Evolutionary conservation across 2,888 invertebrate genomes (phyloP).

Genomic region (Parnassius smintheus): DNA sequence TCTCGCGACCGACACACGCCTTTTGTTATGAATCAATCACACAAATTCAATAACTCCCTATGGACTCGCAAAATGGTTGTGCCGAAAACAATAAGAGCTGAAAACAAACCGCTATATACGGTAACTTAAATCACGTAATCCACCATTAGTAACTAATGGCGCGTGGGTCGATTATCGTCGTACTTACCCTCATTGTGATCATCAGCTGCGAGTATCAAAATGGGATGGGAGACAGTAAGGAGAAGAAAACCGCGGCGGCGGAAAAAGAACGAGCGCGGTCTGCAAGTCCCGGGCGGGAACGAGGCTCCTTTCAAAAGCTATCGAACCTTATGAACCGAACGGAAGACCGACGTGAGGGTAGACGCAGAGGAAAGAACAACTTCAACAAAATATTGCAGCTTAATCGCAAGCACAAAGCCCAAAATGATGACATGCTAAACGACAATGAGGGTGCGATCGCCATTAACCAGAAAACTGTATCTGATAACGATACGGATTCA

Average conservation of each 20-base stretch:
- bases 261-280: conserved; percentile 64
- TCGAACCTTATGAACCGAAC: conserved; percentile 58
- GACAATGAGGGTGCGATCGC: conserved; percentile 65
- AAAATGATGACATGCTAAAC: conserved; percentile 58
- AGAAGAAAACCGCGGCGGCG: conserved; percentile 70
- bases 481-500: conserved; percentile 54
- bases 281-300: conserved; percentile 53
- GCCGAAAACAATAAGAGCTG: conserved; percentile 23
- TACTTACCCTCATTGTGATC: conserved; percentile 54
- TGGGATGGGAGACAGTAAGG: conserved; percentile 63
- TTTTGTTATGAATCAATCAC: conserved; percentile 60
- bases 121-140: conserved; percentile 39
- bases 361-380: conserved; percentile 47
- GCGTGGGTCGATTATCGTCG: conserved; percentile 53
- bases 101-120: conserved; percentile 16
- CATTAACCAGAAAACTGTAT: conserved; percentile 45
- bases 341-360: conserved; percentile 42
- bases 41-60: conserved; percentile 40
- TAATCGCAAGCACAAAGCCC: conserved; percentile 40
- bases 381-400: conserved; percentile 50
- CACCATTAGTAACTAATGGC: conserved; percentile 63
- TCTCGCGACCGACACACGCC: conserved; percentile 29
- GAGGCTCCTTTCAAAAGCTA: conserved; percentile 59
- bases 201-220: conserved; percentile 58
- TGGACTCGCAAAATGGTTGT: conserved; percentile 48